phyloP scores from a whole-genome alignment of 2,797 vertebrate species.

The Monodelphis domestica region DNA sequence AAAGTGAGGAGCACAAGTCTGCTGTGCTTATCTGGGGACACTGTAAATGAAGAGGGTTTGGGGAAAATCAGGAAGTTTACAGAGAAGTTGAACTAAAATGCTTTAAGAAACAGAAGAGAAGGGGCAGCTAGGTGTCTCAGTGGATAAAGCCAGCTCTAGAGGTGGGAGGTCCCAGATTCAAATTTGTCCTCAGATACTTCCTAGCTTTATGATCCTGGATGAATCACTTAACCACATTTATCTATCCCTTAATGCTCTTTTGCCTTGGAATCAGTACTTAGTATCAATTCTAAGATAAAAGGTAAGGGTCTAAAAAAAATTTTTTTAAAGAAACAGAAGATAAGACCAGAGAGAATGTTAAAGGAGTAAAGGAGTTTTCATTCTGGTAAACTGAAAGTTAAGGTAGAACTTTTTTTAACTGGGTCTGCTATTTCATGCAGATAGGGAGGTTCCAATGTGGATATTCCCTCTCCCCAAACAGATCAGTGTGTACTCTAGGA shows the following conservation, averaged over 20 bases:
- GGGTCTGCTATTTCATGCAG: not conserved
- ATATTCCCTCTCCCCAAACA: not conserved
- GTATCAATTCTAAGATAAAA: no score
- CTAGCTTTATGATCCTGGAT: no score
- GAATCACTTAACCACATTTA: no score
- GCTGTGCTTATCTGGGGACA: constrained; percentile 41
- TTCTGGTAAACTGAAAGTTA: constrained; percentile 31
- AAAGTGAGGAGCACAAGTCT: constrained; percentile 38
- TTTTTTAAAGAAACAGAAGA: constrained; percentile 11
- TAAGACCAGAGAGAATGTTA: no score
- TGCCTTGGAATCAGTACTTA: no score
- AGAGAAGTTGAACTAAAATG: constrained; percentile 24
- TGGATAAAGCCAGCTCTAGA: no score
- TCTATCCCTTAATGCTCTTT: no score
- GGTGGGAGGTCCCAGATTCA: no score
- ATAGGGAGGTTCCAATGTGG: not conserved
- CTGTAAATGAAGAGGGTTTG: constrained; percentile 63
- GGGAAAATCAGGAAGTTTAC: constrained; percentile 11
- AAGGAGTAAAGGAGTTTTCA: constrained; percentile 30
- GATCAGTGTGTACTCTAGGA: not conserved
- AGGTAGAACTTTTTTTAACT: not conserved
- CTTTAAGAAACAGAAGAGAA: constrained; percentile 10
- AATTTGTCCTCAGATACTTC: no score
- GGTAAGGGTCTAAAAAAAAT: no score
- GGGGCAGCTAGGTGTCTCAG: no score